Evolutionary conservation across 2,888 invertebrate species (phyloP), one percentile per base, ranked within the genome.

Genomic region (Pristionchus exspectatus): DNA sequence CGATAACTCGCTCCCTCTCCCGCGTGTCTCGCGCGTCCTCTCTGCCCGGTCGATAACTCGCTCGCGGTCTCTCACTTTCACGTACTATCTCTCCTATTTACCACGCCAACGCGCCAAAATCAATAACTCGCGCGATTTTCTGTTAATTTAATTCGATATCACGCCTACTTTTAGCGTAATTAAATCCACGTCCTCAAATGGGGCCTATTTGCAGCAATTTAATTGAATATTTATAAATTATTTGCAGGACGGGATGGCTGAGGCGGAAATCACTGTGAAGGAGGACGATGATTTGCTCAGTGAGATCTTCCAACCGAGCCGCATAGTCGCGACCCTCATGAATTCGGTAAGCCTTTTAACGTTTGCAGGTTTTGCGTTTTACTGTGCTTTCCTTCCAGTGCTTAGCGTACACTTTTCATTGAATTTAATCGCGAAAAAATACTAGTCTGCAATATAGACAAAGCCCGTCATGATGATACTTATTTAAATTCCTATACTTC

Each of bases 21-120:
- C 81, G 27, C n/a, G 81, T 81, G 33, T 81, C 50, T 81, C 50
- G 21, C 74, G 21, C 44, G 16, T 30, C 44, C 74, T 24, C 33
- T 44, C 44, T n/a, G 16, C 81, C 81, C 50, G 50, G 50, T 81
- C 81, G 81, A 81, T 81, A 81, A 81, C 81, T 81, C n/a, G 54
- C 81, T 24, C 77, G 24, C 77, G n/a, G 24, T 50, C 77, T 44
- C 77, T 33, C 7, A 4, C 7, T 44, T 44, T 12, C 9, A 27
- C 77, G 38, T 24, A n/a, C 77, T 77, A 44, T 77, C 77, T 38
- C 77, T 5, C 77, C 44, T n/a, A 24, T n/a, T 3, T 0, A 56
- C 77, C 38, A 16, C 44, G 24, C 14, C n/a, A 44, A 16, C 50
- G 50, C 44, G 50, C 18, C 12, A 24, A 7, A 77, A 44, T 77